Evolutionary conservation across 1,140 invertebrate species (phyloP), one percentile per base, ranked within the genome.

Genomic region (Glossosoma conforme): DNA sequence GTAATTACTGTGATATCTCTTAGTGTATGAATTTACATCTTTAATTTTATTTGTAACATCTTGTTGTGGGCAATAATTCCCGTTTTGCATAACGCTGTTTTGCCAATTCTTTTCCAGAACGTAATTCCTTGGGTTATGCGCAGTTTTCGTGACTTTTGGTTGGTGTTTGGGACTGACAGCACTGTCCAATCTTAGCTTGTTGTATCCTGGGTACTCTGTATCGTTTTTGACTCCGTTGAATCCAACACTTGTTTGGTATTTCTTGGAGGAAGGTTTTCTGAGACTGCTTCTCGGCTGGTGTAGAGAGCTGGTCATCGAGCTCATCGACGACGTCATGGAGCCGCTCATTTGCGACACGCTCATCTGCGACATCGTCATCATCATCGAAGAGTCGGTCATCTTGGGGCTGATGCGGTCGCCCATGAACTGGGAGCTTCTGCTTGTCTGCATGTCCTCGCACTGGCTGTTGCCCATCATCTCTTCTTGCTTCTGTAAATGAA

Each of bases 81-180:
- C 51, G 44, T 54, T 59, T 19, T 58, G 52, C 19, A 48, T 54
- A 13, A 52, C 36, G 41, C 51, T 55, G 41, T 52, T 59, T 42
- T 60, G 51, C 44, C 52, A 50, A 28, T 55, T 54, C 40, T 60
- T 51, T 37, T 60, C 45, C 25, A 56, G 40, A 14, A 52, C 53
- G 15, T 56, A 52, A 32, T 59, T 59, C 25, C 56, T 40, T 19
- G 43, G 58, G 24, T 54, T 61, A 52, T 54, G 50, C 25, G 43
- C 44, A 3, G 44, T 41, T 18, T 38, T 45, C 42, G 42, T 53
- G 17, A 37, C 24, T 33, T 53, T 53, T n/a, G 40, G 41, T 20
- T 58, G 53, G 57, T 74, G 72, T 44, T 75, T 74, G 1, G 71
- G 72, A 52, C 72, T 74, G 5, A 69, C 61, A 33, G 72, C 72